phyloP scores from a whole-genome alignment of 2,888 invertebrate species.

The Troides oblongomaculatus region DNA sequence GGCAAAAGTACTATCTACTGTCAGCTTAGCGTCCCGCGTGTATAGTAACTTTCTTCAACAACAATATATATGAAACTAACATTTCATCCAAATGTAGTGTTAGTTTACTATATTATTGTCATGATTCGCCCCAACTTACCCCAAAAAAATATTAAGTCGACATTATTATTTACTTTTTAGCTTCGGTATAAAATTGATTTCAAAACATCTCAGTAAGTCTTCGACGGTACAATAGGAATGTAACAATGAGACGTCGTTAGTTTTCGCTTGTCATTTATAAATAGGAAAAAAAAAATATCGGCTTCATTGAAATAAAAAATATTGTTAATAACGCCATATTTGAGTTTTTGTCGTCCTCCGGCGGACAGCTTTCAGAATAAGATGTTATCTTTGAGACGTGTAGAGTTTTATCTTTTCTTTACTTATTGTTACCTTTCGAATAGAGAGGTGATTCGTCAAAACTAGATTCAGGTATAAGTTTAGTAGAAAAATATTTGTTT shows the following conservation, averaged over 20 bases:
- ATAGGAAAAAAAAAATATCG: neutral
- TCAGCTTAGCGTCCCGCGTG: too few relatives aligned
- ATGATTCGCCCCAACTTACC: too few relatives aligned
- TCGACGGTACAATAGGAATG: neutral
- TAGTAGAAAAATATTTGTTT: constrained; percentile 7
- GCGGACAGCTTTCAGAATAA: constrained; percentile 21
- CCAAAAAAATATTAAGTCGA: too few relatives aligned
- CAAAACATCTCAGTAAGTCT: neutral
- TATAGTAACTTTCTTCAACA: too few relatives aligned
- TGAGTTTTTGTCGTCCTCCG: constrained; percentile 17
- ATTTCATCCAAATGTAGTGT: too few relatives aligned
- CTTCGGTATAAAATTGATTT: neutral
- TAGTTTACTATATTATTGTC: too few relatives aligned
- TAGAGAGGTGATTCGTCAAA: constrained; percentile 24
- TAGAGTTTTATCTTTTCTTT: constrained; percentile 12
- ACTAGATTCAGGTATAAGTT: constrained; percentile 19
- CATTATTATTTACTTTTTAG: neutral
- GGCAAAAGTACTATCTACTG: too few relatives aligned
- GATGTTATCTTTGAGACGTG: constrained; percentile 21
- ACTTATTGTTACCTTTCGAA: constrained; percentile 21
- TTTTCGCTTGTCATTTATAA: constrained; percentile 1
- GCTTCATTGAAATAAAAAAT: neutral
- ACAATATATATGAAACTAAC: too few relatives aligned
- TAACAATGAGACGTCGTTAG: constrained; percentile 2
- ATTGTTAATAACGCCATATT: constrained; percentile 5